Evolutionary conservation across 2,113 vertebrate species (phyloP).

Genomic region (Actenoides lindsayi): DNA sequence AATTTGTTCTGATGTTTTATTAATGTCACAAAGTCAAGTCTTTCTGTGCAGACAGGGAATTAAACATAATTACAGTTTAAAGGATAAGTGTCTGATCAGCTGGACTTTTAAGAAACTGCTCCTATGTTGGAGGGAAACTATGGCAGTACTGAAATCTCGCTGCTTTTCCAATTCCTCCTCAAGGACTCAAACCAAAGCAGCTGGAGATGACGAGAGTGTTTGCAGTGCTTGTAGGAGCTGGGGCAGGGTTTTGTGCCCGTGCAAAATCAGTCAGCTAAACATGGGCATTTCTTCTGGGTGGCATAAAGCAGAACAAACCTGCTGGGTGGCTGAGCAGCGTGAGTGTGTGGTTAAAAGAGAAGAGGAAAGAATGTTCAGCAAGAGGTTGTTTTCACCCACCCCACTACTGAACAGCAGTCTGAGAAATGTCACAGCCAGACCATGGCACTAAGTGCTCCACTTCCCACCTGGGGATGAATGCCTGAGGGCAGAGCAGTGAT

Average conservation of each 20-base stretch:
- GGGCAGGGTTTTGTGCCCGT: not conserved
- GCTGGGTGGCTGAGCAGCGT: not conserved
- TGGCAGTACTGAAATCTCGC: not conserved
- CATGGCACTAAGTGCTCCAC: not conserved
- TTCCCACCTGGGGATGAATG: not conserved
- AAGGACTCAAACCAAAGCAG: not conserved
- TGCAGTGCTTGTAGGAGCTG: not conserved
- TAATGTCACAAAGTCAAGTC: not conserved
- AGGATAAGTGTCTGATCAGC: not conserved
- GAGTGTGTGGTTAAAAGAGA: not conserved
- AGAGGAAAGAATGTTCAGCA: not conserved
- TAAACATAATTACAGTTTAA: not conserved
- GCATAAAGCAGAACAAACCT: not conserved
- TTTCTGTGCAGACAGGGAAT: not conserved
- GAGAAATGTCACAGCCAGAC: not conserved
- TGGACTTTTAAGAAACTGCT: not conserved
- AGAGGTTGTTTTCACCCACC: not conserved
- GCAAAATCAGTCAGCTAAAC: not conserved
- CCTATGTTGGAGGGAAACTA: not conserved
- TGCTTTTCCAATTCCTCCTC: not conserved
- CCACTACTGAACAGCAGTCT: not conserved
- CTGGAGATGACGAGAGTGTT: fast-evolving
- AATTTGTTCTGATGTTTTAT: not conserved
- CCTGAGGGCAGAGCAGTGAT: not conserved
- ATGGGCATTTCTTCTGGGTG: not conserved